Base-by-base conservation (phyloP, 2,113 vertebrate genomes). In the Cromileptes altivelis region DNA sequence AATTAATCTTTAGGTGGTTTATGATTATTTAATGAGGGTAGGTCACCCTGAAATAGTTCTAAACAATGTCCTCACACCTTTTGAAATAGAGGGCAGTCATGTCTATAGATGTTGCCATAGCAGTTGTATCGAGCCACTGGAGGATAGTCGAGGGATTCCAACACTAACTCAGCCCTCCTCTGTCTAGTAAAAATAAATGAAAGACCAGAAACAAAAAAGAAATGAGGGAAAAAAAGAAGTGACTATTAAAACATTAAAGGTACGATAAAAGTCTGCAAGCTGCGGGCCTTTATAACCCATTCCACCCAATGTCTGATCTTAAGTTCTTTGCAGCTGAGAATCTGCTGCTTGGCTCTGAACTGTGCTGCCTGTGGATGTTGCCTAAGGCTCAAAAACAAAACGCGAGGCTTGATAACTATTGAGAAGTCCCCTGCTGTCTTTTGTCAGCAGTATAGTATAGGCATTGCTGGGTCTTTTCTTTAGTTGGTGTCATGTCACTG, bases 351-450 rank as follows among this genome's bases (percentile, higher is more conserved):
- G 9, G 13, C 42, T 84, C 27, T 80, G 42, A 75, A 63, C 47
- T 75, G 18, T 6, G 50, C 21, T 78, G 70, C 2, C 55, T 2
- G 1, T 47, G 2, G 47, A 71, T 70, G 25, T 61, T 76, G 13
- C 64, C 49, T 19, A 53, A 62, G 9, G 81, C 72, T 65, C 50
- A 55, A 70, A 82, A 70, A 47, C 27, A 25, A 81, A 78, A 67
- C 10, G 25, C 71, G 73, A 25, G n/a, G 30, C 60, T 75, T 1
- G 0, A 40, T 25, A 27, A 6, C 37, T 50, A 37, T 25, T 62
- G 18, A 82, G 18, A 60, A 61, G 40, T 40, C 52, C 42, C 45
- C 12, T 23, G 17, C 15, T 70, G 50, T 19, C n/a, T 67, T 73
- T 7, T 72, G 62, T 71, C 3, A 12, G 15, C 21, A 50, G 25